phyloP scores from a whole-genome alignment of 1,140 invertebrate species.

The Ooceraea biroi region DNA sequence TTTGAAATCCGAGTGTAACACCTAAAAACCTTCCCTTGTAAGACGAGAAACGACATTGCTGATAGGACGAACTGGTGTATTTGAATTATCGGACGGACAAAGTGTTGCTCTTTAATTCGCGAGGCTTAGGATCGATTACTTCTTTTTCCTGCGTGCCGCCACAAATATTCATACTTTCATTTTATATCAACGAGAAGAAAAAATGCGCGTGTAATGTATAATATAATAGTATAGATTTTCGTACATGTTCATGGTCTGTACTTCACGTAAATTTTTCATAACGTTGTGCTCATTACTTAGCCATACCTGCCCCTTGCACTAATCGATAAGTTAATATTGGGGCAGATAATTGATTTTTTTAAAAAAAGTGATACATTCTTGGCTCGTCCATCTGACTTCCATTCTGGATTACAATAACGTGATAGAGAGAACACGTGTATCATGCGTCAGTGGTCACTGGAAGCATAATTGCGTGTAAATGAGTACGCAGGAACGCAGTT shows the following conservation, averaged over 20 bases:
- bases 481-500: constrained; percentile 46
- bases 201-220: neutral
- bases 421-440: constrained; percentile 17
- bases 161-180: constrained; percentile 1
- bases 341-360: constrained; percentile 44
- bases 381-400: constrained; percentile 21
- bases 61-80: neutral
- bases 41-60: no score
- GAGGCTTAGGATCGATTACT: neutral
- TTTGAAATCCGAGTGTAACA: no score
- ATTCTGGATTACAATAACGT: constrained; percentile 31
- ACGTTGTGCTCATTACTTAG: constrained; percentile 15
- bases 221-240: constrained; percentile 2
- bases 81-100: neutral
- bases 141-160: neutral
- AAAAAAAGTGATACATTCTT: constrained; percentile 5
- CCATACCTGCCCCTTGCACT: neutral
- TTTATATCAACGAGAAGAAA: neutral
- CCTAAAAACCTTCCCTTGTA: no score
- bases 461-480: constrained; percentile 50
- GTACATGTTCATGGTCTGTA: neutral
- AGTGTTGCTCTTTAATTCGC: neutral
- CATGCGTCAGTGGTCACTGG: constrained; percentile 15
- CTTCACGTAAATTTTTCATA: neutral
- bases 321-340: constrained; percentile 8